Evolutionary conservation across 2,888 invertebrate genomes (phyloP).

Genomic region (Siphonodentalium dalli): DNA sequence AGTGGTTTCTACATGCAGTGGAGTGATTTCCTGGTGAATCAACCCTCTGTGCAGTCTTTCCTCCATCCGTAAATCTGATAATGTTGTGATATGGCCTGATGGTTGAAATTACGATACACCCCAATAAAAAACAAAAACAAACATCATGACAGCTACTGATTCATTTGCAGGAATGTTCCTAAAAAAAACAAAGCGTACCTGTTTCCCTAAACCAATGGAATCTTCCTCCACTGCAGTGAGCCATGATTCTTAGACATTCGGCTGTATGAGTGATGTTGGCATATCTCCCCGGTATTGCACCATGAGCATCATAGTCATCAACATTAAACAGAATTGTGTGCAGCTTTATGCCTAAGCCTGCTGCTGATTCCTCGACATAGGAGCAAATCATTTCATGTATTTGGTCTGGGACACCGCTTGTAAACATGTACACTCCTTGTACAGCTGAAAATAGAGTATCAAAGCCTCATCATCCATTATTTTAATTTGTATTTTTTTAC

Average conservation of each 20-base stretch:
- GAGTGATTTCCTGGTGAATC: too few species aligned
- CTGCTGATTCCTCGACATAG: conserved; percentile 58
- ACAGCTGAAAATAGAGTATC: conserved; percentile 41
- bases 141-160: too few species aligned
- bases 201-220: conserved; percentile 66
- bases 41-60: too few species aligned
- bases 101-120: background rate
- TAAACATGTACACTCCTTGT: conserved; percentile 65
- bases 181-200: conserved; percentile 50
- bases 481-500: too few species aligned
- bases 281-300: conserved; percentile 64
- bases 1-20: too few species aligned
- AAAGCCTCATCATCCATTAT: too few species aligned
- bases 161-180: too few species aligned
- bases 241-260: conserved; percentile 60
- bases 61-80: too few species aligned
- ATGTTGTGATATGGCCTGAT: too few species aligned
- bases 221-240: conserved; percentile 62
- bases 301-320: conserved; percentile 63
- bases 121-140: background rate
- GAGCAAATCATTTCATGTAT: conserved; percentile 49
- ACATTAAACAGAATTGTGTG: conserved; percentile 65
- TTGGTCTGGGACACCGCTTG: conserved; percentile 65
- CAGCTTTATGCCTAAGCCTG: conserved; percentile 49
- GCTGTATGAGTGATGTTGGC: conserved; percentile 65